phyloP scores from a whole-genome alignment of 2,888 invertebrate genomes.

The Drosophila suboccidentalis region DNA sequence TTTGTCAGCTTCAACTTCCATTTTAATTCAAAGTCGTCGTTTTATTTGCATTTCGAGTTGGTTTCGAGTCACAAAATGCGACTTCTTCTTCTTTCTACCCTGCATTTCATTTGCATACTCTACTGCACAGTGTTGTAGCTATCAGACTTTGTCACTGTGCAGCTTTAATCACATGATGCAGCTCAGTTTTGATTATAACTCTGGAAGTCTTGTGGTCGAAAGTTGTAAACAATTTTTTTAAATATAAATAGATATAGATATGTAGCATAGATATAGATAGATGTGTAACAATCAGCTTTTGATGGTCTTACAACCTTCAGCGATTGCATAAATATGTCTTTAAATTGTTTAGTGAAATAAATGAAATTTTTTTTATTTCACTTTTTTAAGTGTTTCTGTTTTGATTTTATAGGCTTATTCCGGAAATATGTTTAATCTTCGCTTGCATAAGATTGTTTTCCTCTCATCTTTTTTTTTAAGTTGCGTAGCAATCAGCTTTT shows the following conservation, averaged over 20 bases:
- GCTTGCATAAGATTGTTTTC: no score
- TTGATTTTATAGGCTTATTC: no score
- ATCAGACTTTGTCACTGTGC: not conserved
- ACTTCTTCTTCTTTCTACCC: conserved; percentile 5
- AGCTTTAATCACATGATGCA: not conserved
- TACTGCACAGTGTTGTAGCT: not conserved
- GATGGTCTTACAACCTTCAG: no score
- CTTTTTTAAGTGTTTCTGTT: no score
- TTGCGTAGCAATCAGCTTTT: conserved; percentile 1
- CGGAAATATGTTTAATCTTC: no score
- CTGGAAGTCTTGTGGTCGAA: not conserved
- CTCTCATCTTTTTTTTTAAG: not conserved
- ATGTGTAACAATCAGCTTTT: not conserved
- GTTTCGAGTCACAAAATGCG: conserved; percentile 16
- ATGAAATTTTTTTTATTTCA: not conserved
- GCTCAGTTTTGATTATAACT: not conserved
- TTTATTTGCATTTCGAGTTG: conserved; percentile 68
- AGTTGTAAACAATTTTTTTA: not conserved
- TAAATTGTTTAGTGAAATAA: no score
- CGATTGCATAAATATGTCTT: no score
- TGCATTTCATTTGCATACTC: conserved; percentile 14
- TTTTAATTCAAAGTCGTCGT: conserved; percentile 64
- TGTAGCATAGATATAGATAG: no score
- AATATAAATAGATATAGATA: no score
- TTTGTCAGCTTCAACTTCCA: conserved; percentile 48